A percentile compares a stretch with the other conserved stretches of the same genome.
phyloP scores from a whole-genome alignment of 2,888 invertebrate genomes.

The Cecidostiba fungosa region DNA sequence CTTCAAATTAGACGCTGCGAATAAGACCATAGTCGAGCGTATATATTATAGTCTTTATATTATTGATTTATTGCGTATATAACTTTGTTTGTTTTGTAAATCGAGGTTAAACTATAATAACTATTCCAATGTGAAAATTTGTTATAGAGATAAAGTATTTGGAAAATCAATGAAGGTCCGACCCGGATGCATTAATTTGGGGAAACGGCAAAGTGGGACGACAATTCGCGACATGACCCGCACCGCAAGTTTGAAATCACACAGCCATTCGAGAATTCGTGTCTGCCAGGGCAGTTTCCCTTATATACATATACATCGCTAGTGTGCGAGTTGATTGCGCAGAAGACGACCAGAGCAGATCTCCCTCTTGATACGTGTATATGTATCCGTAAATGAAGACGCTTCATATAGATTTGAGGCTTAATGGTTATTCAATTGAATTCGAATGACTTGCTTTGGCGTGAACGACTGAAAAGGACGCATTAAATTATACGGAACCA shows the following conservation, averaged over 20 bases:
- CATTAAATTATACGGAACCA: background rate
- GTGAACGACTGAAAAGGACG: background rate
- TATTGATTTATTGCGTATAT: too few relatives aligned
- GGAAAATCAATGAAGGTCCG: background rate
- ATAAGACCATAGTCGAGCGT: background rate
- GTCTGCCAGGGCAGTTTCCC: background rate
- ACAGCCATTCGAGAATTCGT: slow-evolving; percentile 11
- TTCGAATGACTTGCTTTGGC: background rate
- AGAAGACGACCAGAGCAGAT: background rate
- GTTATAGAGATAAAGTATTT: background rate
- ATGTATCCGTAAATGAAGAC: background rate
- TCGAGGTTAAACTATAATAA: background rate
- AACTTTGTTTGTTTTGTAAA: background rate
- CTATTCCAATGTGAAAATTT: background rate
- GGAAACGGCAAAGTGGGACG: background rate
- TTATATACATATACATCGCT: background rate
- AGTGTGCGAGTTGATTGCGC: background rate
- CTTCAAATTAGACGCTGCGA: slow-evolving; percentile 61
- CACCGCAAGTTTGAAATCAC: slow-evolving; percentile 10
- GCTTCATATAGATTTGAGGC: background rate
- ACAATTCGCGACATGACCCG: slow-evolving; percentile 5
- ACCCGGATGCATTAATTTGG: slow-evolving; percentile 1
- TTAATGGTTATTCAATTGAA: background rate
- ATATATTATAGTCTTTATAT: background rate
- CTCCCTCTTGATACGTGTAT: background rate